phyloP scores from a whole-genome alignment of 2,888 invertebrate species.

The Xanthorhoe designata region DNA sequence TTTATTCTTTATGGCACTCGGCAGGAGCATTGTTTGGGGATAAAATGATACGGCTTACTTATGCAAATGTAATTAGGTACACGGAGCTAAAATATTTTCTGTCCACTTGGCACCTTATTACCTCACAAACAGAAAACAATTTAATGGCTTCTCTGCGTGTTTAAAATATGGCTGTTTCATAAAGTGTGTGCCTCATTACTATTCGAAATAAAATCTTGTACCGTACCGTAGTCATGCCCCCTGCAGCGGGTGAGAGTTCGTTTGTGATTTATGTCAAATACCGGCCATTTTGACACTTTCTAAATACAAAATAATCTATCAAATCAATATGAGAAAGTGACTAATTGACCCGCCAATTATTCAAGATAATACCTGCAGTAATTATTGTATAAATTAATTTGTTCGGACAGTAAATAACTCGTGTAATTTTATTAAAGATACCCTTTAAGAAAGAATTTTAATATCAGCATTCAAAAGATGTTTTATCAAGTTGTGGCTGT shows the following conservation, averaged over 20 bases:
- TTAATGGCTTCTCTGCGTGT: neutral
- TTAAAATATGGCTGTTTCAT: slow-evolving; percentile 18
- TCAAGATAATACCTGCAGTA: neutral
- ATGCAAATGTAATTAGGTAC: neutral
- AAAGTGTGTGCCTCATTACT: slow-evolving; percentile 22
- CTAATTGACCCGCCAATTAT: neutral
- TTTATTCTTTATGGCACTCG: too few species aligned
- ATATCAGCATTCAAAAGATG: neutral
- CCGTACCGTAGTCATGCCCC: slow-evolving; percentile 4
- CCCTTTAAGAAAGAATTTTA: neutral
- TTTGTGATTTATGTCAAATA: slow-evolving; percentile 21
- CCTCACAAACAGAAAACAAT: slow-evolving; percentile 1
- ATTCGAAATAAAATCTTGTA: slow-evolving; percentile 22
- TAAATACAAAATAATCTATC: slow-evolving; percentile 3
- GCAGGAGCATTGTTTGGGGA: neutral
- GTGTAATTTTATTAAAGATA: neutral
- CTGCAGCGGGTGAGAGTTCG: slow-evolving; percentile 20
- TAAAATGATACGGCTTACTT: neutral
- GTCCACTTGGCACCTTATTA: neutral
- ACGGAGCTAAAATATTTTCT: neutral
- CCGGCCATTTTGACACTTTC: slow-evolving; percentile 20
- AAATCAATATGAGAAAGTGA: neutral
- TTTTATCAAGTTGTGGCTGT: neutral
- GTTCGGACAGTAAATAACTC: neutral
- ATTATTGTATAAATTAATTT: neutral